Conservation (phyloP, 2,113 vertebrate species). For the Mystacornis crossleyi region DNA sequence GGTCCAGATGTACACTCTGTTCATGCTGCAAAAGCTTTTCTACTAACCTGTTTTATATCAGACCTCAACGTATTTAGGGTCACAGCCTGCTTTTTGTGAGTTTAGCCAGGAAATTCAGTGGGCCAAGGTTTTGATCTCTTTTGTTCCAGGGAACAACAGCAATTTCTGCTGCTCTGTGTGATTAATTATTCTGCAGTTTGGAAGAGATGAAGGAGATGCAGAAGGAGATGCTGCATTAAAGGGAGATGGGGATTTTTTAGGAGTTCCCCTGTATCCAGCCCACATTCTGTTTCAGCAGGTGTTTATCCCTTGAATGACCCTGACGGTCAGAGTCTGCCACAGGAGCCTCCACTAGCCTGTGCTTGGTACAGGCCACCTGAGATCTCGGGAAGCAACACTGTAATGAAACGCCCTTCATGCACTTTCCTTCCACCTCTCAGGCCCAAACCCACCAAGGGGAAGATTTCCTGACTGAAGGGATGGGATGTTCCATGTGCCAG, state of each 20-base stretch:
- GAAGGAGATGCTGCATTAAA: not conserved
- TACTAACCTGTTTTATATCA: not conserved
- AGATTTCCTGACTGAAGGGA: not conserved
- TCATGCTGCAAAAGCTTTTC: not conserved
- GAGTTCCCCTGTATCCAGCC: not conserved
- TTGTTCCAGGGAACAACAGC: not conserved
- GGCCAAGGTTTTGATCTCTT: not conserved
- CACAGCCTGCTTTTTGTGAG: not conserved
- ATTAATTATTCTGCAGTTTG: not conserved
- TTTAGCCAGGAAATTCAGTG: not conserved
- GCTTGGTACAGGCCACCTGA: not conserved
- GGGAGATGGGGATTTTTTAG: not conserved
- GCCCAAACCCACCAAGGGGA: fast-evolving
- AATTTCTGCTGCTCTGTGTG: not conserved
- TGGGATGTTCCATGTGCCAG: not conserved
- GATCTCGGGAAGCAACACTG: not conserved
- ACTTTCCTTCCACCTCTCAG: not conserved
- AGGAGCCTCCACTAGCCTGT: not conserved
- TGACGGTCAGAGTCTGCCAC: not conserved
- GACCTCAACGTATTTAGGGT: not conserved
- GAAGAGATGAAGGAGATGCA: not conserved
- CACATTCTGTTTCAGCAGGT: not conserved
- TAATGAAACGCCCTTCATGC: not conserved
- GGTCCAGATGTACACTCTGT: not conserved
- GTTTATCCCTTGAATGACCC: not conserved